Conservation (phyloP, 2,888 invertebrate species). For the Pherbina coryleti region DNA sequence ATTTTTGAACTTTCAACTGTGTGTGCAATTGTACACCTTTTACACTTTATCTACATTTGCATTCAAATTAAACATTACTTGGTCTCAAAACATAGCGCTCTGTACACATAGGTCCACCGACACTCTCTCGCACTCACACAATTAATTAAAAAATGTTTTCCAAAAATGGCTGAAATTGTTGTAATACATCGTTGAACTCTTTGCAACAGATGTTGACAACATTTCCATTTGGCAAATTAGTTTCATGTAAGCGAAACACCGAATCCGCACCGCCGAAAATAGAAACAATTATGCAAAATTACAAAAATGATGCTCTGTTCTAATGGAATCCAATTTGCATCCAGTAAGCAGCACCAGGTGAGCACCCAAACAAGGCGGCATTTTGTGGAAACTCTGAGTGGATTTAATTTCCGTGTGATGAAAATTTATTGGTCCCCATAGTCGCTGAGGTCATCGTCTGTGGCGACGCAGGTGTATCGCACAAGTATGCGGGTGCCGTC, state of each 20-base stretch:
- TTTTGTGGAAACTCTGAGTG: slow-evolving; percentile 15
- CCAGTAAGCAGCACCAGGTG: slow-evolving; percentile 12
- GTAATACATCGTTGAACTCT: neutral
- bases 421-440: slow-evolving; percentile 41
- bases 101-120: neutral
- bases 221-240: slow-evolving; percentile 65
- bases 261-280: slow-evolving; percentile 22
- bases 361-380: neutral
- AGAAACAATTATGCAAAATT: slow-evolving; percentile 65
- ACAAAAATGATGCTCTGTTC: slow-evolving; percentile 62
- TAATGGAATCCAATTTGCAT: slow-evolving; percentile 57
- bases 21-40: neutral
- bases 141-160: slow-evolving; percentile 32
- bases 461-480: neutral
- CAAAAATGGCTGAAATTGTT: slow-evolving; percentile 7
- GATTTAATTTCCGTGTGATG: slow-evolving; percentile 34
- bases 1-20: neutral
- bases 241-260: slow-evolving; percentile 60
- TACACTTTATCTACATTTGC: too few relatives aligned
- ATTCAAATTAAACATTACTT: neutral
- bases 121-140: neutral
- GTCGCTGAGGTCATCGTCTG: slow-evolving; percentile 14
- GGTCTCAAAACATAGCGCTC: neutral
- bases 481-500: slow-evolving; percentile 3
- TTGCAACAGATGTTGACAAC: neutral